A percentile compares a stretch with the other conserved stretches of the same genome.
Conservation (phyloP, 2,113 vertebrate genomes). For the Mormyrus iriodes region DNA sequence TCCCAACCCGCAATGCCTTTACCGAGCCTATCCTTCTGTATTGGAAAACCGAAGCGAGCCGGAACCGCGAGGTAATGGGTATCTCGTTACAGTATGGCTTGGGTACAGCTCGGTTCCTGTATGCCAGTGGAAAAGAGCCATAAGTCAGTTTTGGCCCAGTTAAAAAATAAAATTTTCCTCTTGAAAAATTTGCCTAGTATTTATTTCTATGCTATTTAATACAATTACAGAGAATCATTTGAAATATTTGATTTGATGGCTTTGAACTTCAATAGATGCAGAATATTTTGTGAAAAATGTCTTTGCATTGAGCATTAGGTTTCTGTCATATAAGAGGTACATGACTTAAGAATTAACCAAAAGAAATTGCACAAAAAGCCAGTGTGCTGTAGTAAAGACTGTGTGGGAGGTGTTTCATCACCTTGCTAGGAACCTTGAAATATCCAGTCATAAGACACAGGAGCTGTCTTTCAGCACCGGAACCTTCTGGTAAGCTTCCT, state of each 20-base stretch:
- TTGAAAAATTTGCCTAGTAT: neutral
- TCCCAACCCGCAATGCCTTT: neutral
- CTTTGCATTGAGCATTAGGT: neutral
- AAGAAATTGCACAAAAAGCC: neutral
- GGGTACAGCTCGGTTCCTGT: neutral
- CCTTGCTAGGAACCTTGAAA: neutral
- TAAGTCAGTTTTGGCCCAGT: neutral
- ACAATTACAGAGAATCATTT: neutral
- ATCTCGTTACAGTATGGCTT: neutral
- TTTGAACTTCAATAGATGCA: neutral
- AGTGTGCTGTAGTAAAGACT: neutral
- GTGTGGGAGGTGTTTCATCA: neutral
- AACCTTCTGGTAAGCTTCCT: neutral
- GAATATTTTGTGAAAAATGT: neutral
- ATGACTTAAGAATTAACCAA: neutral
- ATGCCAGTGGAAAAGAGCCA: neutral
- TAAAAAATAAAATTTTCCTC: neutral
- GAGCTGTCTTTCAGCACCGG: neutral
- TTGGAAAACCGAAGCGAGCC: neutral
- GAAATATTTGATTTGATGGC: neutral
- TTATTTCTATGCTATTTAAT: neutral
- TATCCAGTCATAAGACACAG: neutral
- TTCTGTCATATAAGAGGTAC: neutral
- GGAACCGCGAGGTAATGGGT: neutral
- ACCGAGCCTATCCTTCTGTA: neutral